A percentile compares a stretch with the other conserved stretches of the same genome.
phyloP scores from a whole-genome alignment of 2,113 vertebrate genomes.

The Rhipidura dahli region DNA sequence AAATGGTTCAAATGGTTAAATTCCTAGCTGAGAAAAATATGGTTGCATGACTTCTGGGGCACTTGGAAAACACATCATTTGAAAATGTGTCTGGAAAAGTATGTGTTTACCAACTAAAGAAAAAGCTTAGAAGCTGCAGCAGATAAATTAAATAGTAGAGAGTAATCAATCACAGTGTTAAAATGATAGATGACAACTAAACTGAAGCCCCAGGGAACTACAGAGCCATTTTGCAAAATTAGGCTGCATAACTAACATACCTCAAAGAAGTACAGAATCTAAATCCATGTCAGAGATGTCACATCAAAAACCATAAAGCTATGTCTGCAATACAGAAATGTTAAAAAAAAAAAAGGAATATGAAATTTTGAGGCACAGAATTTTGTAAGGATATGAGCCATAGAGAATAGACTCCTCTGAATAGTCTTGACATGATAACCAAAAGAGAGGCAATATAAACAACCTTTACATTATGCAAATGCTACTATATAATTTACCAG shows the following conservation, averaged over 20 bases:
- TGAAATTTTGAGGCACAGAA: background rate
- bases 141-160: slow-evolving; percentile 46
- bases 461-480: background rate
- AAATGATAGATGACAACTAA: slow-evolving; percentile 56
- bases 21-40: slow-evolving; percentile 3
- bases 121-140: slow-evolving; percentile 1
- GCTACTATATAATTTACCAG: background rate
- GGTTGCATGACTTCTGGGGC: background rate
- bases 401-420: background rate
- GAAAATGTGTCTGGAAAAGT: background rate
- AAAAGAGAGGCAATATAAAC: background rate
- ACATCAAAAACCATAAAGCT: slow-evolving; percentile 15
- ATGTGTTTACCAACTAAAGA: slow-evolving; percentile 20
- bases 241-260: slow-evolving; percentile 24
- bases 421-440: background rate
- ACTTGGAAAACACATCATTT: background rate
- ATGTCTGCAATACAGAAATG: background rate
- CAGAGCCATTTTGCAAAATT: slow-evolving; percentile 43
- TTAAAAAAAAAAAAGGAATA: background rate
- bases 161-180: slow-evolving; percentile 33
- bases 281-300: background rate
- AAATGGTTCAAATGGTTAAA: background rate
- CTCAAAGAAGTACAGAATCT: slow-evolving; percentile 29
- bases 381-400: background rate
- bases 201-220: slow-evolving; percentile 42